These are phyloP conservation scores for Drosophila elegans DNA, from an alignment of 1,140 invertebrate genomes.

Conservation along the genomic window DNA sequence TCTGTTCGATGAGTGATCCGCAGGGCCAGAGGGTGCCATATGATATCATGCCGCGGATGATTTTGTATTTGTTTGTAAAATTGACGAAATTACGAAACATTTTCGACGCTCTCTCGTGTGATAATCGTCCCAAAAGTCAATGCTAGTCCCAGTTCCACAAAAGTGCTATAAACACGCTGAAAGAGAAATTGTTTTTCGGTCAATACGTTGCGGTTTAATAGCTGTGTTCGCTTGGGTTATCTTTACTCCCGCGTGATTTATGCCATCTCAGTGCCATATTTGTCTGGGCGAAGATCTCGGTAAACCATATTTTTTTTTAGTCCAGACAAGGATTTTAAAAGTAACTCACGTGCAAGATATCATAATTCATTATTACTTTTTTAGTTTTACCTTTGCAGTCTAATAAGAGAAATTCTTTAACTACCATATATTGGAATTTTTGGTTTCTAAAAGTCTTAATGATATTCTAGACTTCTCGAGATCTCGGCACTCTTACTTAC, in stretches of 20 bases:
- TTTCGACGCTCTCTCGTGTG: slow-evolving; percentile 41
- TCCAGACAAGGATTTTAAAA: too few species aligned
- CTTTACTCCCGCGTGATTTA: slow-evolving; percentile 12
- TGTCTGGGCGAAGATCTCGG: slow-evolving; percentile 2
- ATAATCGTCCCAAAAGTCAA: slow-evolving; percentile 24
- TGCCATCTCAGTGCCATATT: slow-evolving; percentile 15
- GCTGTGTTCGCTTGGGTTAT: slow-evolving; percentile 12
- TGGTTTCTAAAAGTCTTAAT: too few species aligned
- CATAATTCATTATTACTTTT: too few species aligned
- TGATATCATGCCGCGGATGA: slow-evolving; percentile 88
- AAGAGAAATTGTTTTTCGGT: slow-evolving; percentile 41
- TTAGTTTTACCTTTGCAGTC: too few species aligned
- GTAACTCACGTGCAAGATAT: too few species aligned
- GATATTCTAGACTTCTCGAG: too few species aligned
- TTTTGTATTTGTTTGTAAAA: slow-evolving; percentile 85
- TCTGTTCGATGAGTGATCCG: slow-evolving; percentile 86
- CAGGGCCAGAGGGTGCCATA: slow-evolving; percentile 88
- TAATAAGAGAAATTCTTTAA: too few species aligned
- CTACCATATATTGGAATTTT: too few species aligned
- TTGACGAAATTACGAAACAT: slow-evolving; percentile 75
- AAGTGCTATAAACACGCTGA: slow-evolving; percentile 30
- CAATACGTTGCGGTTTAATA: slow-evolving; percentile 11
- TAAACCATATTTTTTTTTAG: too few species aligned
- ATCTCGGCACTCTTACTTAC: too few species aligned
- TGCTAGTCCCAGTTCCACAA: slow-evolving; percentile 30